These are phyloP conservation scores for Dendrolimus punctatus DNA, from an alignment of 1,140 invertebrate genomes.

Conservation along the genomic window DNA sequence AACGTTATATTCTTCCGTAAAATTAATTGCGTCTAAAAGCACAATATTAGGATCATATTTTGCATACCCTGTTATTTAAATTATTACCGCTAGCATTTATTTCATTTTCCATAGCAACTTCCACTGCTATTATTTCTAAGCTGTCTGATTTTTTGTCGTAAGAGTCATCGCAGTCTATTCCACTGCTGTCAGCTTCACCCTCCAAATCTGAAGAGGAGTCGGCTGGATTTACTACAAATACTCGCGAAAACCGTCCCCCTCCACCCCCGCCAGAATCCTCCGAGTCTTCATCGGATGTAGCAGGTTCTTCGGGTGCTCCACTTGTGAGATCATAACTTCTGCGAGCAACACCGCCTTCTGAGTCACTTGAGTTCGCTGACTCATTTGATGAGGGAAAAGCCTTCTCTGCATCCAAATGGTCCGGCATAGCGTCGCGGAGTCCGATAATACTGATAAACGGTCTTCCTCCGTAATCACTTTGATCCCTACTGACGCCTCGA, in stretches of 20 bases:
- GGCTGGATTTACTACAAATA: conserved; percentile 82
- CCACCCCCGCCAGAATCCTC: conserved; percentile 79
- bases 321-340: conserved; percentile 70
- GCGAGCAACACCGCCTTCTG: conserved; percentile 55
- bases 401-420: conserved; percentile 73
- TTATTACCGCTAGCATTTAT: conserved; percentile 23
- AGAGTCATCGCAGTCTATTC: conserved; percentile 67
- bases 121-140: conserved; percentile 49
- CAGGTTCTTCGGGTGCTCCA: conserved; percentile 58
- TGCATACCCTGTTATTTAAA: conserved; percentile 23
- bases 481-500: conserved; percentile 46
- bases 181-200: conserved; percentile 66
- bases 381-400: conserved; percentile 70
- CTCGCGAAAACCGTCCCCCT: conserved; percentile 78
- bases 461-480: conserved; percentile 56
- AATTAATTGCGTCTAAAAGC: conserved; percentile 49
- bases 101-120: conserved; percentile 38
- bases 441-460: conserved; percentile 39
- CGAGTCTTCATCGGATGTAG: conserved; percentile 75
- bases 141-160: conserved; percentile 60
- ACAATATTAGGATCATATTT: conserved; percentile 37
- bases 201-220: conserved; percentile 77
- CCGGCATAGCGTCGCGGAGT: conserved; percentile 52
- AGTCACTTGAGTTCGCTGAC: conserved; percentile 68
- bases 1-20: conserved; percentile 43